Conservation (phyloP, 2,888 invertebrate genomes). For the Cheilosia vulpina region DNA sequence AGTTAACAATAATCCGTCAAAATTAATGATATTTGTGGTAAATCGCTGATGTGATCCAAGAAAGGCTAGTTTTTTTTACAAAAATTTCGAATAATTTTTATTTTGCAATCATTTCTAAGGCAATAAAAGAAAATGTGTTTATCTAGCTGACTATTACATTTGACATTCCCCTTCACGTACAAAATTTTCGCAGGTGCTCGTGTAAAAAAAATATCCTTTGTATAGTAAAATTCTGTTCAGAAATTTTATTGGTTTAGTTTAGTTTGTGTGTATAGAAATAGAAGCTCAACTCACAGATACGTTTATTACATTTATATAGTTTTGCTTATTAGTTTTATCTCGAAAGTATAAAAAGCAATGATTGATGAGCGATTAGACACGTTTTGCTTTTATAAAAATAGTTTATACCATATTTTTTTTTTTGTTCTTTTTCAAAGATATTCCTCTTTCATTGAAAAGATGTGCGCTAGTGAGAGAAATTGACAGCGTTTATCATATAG, state of each 20-base stretch:
- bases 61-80: too few species aligned
- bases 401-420: slow-evolving; percentile 38
- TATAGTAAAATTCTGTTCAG: background rate
- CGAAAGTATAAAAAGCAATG: slow-evolving; percentile 68
- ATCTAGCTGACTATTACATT: too few species aligned
- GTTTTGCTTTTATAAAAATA: slow-evolving; percentile 62
- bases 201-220: background rate
- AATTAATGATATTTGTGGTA: too few species aligned
- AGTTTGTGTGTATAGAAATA: background rate
- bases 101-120: too few species aligned
- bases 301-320: slow-evolving; percentile 13
- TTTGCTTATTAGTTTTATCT: slow-evolving; percentile 6
- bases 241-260: slow-evolving; percentile 17
- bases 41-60: too few species aligned
- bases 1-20: too few species aligned
- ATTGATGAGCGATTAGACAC: slow-evolving; percentile 49
- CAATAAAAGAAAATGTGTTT: too few species aligned
- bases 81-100: too few species aligned
- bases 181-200: background rate
- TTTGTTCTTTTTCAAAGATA: slow-evolving; percentile 8
- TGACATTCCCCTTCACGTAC: background rate
- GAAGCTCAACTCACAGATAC: slow-evolving; percentile 57
- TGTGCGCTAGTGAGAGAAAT: slow-evolving; percentile 72
- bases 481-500: slow-evolving; percentile 68
- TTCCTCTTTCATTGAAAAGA: slow-evolving; percentile 39